These are phyloP conservation scores for Zaprionus tsacasi DNA, from an alignment of 1,140 invertebrate species.

Conservation along the genomic window DNA sequence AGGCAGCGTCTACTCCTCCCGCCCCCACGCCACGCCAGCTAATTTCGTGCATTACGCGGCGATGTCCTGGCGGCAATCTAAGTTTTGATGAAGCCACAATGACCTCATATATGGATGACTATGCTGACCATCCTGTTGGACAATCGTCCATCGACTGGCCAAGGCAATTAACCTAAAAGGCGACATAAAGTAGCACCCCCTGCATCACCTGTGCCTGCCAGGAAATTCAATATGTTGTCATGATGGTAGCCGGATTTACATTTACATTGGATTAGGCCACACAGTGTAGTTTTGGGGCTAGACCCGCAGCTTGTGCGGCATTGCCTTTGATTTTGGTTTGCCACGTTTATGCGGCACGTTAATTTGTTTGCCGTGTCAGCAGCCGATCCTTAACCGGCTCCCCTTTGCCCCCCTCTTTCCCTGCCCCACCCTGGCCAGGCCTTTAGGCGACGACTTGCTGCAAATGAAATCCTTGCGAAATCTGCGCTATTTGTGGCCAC, in stretches of 20 bases:
- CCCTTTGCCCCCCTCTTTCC: background rate
- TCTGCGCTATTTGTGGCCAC: constrained; percentile 23
- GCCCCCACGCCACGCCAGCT: constrained; percentile 44
- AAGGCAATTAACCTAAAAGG: constrained; percentile 78
- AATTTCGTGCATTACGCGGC: constrained; percentile 56
- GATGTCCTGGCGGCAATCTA: constrained; percentile 18
- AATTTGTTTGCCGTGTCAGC: constrained; percentile 14
- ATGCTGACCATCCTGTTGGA: constrained; percentile 10
- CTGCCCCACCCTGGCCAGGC: background rate
- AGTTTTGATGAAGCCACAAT: constrained; percentile 47
- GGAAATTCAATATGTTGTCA: constrained; percentile 57
- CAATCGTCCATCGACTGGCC: constrained; percentile 37
- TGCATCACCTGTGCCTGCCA: background rate
- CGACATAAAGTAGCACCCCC: constrained; percentile 46
- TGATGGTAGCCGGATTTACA: constrained; percentile 9
- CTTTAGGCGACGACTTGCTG: background rate
- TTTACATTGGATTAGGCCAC: constrained; percentile 25
- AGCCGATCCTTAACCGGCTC: background rate
- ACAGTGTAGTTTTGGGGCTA: background rate
- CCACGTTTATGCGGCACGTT: constrained; percentile 8
- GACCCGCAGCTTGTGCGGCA: constrained; percentile 10
- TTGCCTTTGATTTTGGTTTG: constrained; percentile 34
- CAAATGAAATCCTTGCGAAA: constrained; percentile 44
- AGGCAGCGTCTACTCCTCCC: constrained; percentile 40
- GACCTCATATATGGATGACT: constrained; percentile 59